These are phyloP conservation scores for Brenthis hecate DNA, from an alignment of 2,888 invertebrate species.

Conservation along the genomic window DNA sequence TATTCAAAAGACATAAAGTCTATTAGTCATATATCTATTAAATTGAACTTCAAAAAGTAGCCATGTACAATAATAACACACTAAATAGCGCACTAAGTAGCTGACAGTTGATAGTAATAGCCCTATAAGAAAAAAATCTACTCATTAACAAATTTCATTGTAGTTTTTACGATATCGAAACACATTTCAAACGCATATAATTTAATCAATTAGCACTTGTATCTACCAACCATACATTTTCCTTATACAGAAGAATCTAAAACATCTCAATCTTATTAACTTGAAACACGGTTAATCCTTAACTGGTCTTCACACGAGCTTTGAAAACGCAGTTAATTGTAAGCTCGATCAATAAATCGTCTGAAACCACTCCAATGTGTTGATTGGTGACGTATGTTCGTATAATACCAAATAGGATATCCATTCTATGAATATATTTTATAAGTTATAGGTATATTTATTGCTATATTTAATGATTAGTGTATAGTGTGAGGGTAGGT, in stretches of 20 bases:
- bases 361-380: conserved; percentile 27
- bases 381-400: conserved; percentile 38
- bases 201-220: conserved; percentile 5
- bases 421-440: not conserved
- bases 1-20: too few relatives aligned
- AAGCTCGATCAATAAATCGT: conserved; percentile 17
- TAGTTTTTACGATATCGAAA: too few relatives aligned
- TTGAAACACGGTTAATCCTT: conserved; percentile 6
- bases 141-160: too few relatives aligned
- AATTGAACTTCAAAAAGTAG: too few relatives aligned
- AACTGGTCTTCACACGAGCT: conserved; percentile 15
- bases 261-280: conserved; percentile 8
- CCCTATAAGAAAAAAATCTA: too few relatives aligned
- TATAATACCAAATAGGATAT: not conserved
- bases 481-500: not conserved
- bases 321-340: conserved; percentile 14
- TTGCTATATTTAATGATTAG: not conserved
- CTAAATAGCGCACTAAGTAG: too few relatives aligned
- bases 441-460: not conserved
- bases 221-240: conserved; percentile 7
- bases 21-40: too few relatives aligned
- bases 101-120: too few relatives aligned
- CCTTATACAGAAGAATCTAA: conserved; percentile 12
- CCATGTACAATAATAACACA: too few relatives aligned
- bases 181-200: too few relatives aligned